Conservation (phyloP, 2,113 vertebrate genomes). For the Mellivora capensis region DNA sequence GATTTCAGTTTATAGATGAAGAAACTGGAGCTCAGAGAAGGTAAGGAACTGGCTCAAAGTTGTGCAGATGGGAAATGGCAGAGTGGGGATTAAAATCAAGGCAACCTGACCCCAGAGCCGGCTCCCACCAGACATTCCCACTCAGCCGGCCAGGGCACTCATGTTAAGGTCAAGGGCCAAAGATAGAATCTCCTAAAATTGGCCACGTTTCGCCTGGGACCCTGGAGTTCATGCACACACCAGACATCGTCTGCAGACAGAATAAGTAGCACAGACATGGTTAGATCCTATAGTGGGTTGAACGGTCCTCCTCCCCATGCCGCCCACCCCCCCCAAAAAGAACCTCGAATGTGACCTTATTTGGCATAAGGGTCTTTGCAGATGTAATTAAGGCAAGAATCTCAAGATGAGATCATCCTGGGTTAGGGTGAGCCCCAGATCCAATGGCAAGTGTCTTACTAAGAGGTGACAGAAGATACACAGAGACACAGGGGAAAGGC, state of each 20-base stretch:
- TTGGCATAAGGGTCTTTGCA: not conserved
- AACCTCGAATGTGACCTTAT: not conserved
- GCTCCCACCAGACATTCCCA: fast-evolving
- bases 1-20: not conserved
- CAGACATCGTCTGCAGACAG: not conserved
- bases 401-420: not conserved
- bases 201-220: not conserved
- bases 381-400: not conserved
- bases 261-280: not conserved
- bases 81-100: not conserved
- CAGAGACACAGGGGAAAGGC: too few relatives aligned
- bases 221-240: not conserved
- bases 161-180: not conserved
- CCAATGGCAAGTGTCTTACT: not conserved
- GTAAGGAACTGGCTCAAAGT: not conserved
- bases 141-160: not conserved
- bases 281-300: not conserved
- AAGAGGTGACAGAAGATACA: not conserved
- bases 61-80: not conserved
- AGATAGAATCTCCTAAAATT: not conserved
- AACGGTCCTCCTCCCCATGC: not conserved
- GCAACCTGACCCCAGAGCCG: not conserved
- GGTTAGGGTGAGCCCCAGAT: not conserved
- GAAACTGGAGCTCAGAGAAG: not conserved
- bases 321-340: not conserved